Base-by-base conservation (phyloP, 1,140 invertebrate species). In the Monomorium pharaonis region DNA sequence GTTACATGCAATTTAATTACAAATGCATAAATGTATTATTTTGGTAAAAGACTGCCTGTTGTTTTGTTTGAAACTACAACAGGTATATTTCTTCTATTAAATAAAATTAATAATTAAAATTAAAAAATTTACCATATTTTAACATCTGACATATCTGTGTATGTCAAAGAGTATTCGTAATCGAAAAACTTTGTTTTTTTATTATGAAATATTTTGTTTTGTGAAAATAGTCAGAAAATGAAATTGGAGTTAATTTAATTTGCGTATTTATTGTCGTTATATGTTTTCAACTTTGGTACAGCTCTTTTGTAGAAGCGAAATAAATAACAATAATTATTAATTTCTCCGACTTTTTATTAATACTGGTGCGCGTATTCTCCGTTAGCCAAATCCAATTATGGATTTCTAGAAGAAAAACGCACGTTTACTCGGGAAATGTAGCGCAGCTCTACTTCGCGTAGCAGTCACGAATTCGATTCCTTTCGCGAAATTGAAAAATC, bases 401-500 rank as follows among this genome's bases (percentile, higher is more conserved):
- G 69, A 72, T 83, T 72, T 72, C 49, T 58, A 37, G 18, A 83
- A 72, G 78, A 72, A 47, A 58, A 83, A 83, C 77, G 33, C n/a
- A 58, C 51, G 67, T 33, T 60, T 42, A 24, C 54, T 27, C 10
- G 24, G n/a, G n/a, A 83, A 83, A 83, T 72, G 65, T 56, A 44
- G 54, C 33, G 37, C 51, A 21, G 60, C 10, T 72, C 51, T 49
- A 58, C 67, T 83, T 84, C 81, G 72, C 42, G 56, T 58, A 84
- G 42, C 81, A 37, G 81, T 58, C 81, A 84, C 70, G 81, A 83
- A 83, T 77, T 77, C 81, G 81, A 75, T 84, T 77, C 47, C 60
- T 77, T 65, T 84, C 58, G 81, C 21, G 72, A 84, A 77, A 84
- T 84, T 84, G 81, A 77, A 84, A 84, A 84, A 84, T 75, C 44